These are phyloP conservation scores for Tupiocoris notatus DNA, from an alignment of 2,888 invertebrate species.

Conservation along the genomic window DNA sequence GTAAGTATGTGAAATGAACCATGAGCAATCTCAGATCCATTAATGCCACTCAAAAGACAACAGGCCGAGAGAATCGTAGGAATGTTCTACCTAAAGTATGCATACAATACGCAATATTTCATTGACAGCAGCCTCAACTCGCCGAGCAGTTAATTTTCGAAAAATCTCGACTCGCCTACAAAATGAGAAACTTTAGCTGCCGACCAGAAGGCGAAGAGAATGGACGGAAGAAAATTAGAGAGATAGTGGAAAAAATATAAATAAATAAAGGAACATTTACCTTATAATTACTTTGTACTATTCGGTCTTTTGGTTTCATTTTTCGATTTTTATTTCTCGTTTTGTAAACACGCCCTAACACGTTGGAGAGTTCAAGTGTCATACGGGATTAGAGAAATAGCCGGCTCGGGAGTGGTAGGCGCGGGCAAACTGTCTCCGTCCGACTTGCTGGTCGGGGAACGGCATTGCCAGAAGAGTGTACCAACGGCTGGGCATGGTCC, in stretches of 20 bases:
- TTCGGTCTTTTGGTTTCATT: conserved; percentile 26
- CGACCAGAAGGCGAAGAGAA: background rate
- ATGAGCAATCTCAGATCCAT: too few relatives aligned
- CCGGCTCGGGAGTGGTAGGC: conserved; percentile 76
- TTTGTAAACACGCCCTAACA: conserved; percentile 9
- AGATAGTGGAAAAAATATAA: conserved; percentile 1
- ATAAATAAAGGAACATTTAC: conserved; percentile 39
- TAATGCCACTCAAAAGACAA: too few relatives aligned
- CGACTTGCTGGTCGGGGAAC: conserved; percentile 90
- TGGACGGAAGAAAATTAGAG: conserved; percentile 4
- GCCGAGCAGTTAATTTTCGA: too few relatives aligned
- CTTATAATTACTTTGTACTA: conserved; percentile 46
- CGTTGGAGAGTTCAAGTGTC: conserved; percentile 53
- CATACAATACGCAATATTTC: too few relatives aligned
- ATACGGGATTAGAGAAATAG: conserved; percentile 83
- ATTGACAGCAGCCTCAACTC: too few relatives aligned
- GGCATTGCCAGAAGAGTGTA: conserved; percentile 87
- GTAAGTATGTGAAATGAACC: too few relatives aligned
- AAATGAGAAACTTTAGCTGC: background rate
- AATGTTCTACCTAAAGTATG: too few relatives aligned
- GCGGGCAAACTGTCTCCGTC: conserved; percentile 76
- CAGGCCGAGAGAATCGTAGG: too few relatives aligned
- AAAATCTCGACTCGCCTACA: too few relatives aligned
- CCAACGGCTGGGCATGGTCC: conserved; percentile 73
- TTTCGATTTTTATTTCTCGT: background rate